Evolutionary conservation across 1,140 invertebrate genomes (phyloP).

Genomic region (Ceratoteleas bidentatus): DNA sequence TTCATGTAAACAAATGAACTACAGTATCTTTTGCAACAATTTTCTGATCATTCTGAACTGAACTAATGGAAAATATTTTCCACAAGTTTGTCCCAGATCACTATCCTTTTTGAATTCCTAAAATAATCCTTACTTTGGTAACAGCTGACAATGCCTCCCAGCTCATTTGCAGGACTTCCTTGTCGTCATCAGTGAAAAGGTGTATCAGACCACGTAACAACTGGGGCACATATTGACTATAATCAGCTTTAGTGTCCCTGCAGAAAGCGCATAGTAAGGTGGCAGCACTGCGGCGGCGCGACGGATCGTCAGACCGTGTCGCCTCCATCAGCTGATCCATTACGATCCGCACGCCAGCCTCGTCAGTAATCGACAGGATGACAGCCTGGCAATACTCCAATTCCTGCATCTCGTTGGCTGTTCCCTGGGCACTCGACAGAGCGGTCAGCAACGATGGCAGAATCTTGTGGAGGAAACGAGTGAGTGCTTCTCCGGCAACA

Average conservation of each 20-base stretch:
- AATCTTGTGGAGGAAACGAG: slow-evolving; percentile 94
- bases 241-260: slow-evolving; percentile 92
- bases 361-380: slow-evolving; percentile 93
- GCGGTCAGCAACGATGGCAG: slow-evolving; percentile 93
- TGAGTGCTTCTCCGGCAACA: slow-evolving; percentile 96
- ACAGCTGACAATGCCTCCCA: slow-evolving; percentile 96
- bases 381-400: slow-evolving; percentile 97
- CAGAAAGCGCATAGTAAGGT: slow-evolving; percentile 95
- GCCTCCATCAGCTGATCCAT: slow-evolving; percentile 95
- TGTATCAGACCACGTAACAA: slow-evolving; percentile 93
- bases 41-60: too few species aligned
- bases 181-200: slow-evolving; percentile 91
- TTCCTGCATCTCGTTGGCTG: slow-evolving; percentile 87
- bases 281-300: slow-evolving; percentile 89
- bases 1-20: too few species aligned
- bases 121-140: slow-evolving; percentile 85
- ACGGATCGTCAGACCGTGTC: slow-evolving; percentile 85
- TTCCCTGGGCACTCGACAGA: slow-evolving; percentile 86
- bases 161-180: slow-evolving; percentile 90
- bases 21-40: too few species aligned
- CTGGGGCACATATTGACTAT: slow-evolving; percentile 92
- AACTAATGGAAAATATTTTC: too few species aligned
- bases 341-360: slow-evolving; percentile 92
- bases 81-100: too few species aligned
- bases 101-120: too few species aligned